Evolutionary conservation across 2,888 invertebrate species (phyloP), one percentile per base, ranked within the genome.

Genomic region (Heteropelma amictum): DNA sequence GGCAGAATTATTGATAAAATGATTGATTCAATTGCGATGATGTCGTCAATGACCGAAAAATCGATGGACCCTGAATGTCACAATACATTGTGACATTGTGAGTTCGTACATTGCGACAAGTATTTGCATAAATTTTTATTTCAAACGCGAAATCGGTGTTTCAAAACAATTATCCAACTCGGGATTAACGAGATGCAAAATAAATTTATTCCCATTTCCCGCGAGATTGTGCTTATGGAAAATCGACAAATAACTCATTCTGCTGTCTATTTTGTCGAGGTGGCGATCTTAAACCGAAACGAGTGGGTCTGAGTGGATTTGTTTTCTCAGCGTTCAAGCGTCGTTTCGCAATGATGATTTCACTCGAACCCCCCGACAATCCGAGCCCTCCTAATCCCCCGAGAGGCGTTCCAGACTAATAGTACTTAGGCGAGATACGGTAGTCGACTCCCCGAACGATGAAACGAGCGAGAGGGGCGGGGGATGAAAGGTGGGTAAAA

Each of bases 281-380:
- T 45, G 45, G 38, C 21, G 35, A 65, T 60, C 72, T 60, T 45
- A 45, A 67, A 60, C 35, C 28, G 47, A 58, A 60, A 58, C 38
- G 58, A 65, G 58, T 53, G 38, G 51, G 72, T 65, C 30, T 72
- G 72, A 72, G 72, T 72, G 45, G 60, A 72, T 72, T 67, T 72
- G 72, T 72, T 72, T 67, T 42, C 60, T 65, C 49, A 65, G 40
- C 47, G 58, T 72, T 60, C 53, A 60, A 72, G 60, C 60, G 60
- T 67, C 72, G 72, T 72, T 72, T 72, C 69, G 69, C 69, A 69
- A 68, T 69, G 73, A 69, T 68, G 63, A 73, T 69, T 73, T 63
- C 49, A 33, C 61, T 56, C 63, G 63, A 68, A 45, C 45, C 68
- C 51, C 14, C 35, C 33, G 40, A 63, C 54, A 47, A 69, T 58